These are phyloP conservation scores for Sebastes hubbsi DNA, from an alignment of 2,797 vertebrate genomes.

Conservation along the genomic window DNA sequence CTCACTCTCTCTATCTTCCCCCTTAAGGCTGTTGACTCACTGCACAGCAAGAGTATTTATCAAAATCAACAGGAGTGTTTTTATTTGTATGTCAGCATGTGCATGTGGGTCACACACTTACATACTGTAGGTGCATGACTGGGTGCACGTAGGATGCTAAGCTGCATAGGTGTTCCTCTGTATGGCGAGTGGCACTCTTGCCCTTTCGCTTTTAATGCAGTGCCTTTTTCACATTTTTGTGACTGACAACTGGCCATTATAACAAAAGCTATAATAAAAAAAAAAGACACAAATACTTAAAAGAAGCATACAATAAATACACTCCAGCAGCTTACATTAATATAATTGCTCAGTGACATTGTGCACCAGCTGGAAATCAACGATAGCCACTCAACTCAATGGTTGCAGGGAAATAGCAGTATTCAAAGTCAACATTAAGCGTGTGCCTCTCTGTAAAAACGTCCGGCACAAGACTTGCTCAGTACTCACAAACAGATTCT, in stretches of 20 bases:
- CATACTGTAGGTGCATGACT: not conserved
- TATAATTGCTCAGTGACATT: not conserved
- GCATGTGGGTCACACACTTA: not conserved
- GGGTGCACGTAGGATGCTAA: not conserved
- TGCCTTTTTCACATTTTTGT: not conserved
- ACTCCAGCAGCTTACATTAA: not conserved
- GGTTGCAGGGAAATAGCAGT: not conserved
- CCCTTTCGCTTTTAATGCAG: not conserved
- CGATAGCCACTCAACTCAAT: not conserved
- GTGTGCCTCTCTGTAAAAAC: not conserved
- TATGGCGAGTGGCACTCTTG: not conserved
- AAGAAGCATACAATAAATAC: not conserved
- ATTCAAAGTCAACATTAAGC: not conserved
- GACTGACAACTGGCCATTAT: not conserved
- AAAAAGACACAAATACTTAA: not conserved
- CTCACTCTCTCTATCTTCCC: slow-evolving; percentile 14
- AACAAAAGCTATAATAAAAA: not conserved
- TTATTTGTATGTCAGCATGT: slow-evolving; percentile 3
- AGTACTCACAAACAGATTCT: not conserved
- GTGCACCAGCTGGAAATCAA: not conserved
- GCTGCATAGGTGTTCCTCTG: not conserved
- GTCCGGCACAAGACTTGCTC: not conserved
- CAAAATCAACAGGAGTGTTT: slow-evolving; percentile 33
- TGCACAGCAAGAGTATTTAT: slow-evolving; percentile 38
- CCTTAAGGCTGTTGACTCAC: slow-evolving; percentile 47